Percentiles rank a stretch among this genome's conserved stretches.
Evolutionary conservation across 2,113 vertebrate genomes (phyloP).

Genomic region (Tricholaema leucomelas): DNA sequence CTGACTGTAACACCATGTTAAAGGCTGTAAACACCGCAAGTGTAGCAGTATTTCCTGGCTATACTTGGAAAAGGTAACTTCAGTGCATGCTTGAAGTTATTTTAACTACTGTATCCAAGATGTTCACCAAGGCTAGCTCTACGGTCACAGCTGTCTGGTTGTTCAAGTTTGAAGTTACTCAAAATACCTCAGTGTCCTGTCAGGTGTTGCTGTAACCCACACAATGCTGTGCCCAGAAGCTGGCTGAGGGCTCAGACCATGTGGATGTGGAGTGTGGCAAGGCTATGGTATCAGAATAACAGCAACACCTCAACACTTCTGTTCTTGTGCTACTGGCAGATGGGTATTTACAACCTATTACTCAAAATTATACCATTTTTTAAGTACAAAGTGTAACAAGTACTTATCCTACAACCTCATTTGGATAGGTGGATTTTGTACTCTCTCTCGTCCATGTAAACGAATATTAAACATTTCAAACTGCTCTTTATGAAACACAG

Average conservation of each 20-base stretch:
- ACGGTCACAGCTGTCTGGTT: rapidly evolving
- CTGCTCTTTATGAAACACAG: background rate
- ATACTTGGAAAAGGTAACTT: background rate
- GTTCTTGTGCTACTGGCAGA: background rate
- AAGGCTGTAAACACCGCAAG: background rate
- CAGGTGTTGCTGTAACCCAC: background rate
- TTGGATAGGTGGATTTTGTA: background rate
- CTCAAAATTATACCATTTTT: too few relatives aligned
- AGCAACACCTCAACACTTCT: background rate
- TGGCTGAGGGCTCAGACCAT: rapidly evolving
- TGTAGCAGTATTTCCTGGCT: background rate
- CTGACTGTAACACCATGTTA: rapidly evolving
- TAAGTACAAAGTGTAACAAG: background rate
- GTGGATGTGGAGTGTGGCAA: rapidly evolving
- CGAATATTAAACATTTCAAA: background rate
- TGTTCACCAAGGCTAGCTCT: rapidly evolving
- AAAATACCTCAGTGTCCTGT: background rate
- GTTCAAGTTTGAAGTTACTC: rapidly evolving
- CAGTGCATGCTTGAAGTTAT: rapidly evolving
- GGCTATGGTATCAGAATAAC: rapidly evolving
- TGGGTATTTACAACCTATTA: background rate
- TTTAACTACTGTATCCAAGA: background rate
- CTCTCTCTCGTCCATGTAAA: background rate
- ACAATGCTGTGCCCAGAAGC: background rate
- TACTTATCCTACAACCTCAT: background rate